Conservation (phyloP, 2,888 invertebrate genomes). For the Abrostola tripartita region DNA sequence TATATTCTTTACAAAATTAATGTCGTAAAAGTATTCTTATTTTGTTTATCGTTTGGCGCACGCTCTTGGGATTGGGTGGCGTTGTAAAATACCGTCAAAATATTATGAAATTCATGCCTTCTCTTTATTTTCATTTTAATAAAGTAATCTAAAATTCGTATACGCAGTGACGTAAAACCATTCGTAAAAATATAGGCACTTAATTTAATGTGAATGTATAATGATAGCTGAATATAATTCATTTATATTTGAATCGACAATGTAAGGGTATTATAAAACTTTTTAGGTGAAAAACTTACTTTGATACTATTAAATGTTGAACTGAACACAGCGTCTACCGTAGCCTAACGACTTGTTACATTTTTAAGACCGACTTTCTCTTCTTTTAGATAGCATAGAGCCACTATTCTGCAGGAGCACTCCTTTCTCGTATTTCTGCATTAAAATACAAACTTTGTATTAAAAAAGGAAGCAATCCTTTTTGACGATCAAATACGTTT, state of each 20-base stretch:
- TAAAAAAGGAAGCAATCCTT: background rate
- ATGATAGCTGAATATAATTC: no score
- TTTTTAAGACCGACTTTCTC: background rate
- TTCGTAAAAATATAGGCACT: no score
- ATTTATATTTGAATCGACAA: background rate
- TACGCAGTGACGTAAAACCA: background rate
- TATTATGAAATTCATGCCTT: conserved; percentile 15
- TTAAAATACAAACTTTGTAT: background rate
- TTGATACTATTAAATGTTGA: background rate
- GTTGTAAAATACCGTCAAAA: conserved; percentile 12
- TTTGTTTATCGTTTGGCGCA: conserved; percentile 35
- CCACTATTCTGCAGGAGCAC: background rate
- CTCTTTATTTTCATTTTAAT: conserved; percentile 3
- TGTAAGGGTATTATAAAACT: background rate
- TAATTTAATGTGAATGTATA: no score
- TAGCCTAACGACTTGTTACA: background rate
- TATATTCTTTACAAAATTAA: conserved; percentile 52
- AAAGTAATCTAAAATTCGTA: conserved; percentile 1
- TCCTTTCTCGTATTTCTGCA: background rate
- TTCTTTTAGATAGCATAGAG: background rate
- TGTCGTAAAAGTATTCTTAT: conserved; percentile 47
- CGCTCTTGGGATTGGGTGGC: conserved; percentile 24
- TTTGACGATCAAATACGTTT: no score
- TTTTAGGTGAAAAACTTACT: background rate
- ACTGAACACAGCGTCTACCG: background rate